Evolutionary conservation across 2,113 vertebrate genomes (phyloP).

Genomic region (Xerus inauris): DNA sequence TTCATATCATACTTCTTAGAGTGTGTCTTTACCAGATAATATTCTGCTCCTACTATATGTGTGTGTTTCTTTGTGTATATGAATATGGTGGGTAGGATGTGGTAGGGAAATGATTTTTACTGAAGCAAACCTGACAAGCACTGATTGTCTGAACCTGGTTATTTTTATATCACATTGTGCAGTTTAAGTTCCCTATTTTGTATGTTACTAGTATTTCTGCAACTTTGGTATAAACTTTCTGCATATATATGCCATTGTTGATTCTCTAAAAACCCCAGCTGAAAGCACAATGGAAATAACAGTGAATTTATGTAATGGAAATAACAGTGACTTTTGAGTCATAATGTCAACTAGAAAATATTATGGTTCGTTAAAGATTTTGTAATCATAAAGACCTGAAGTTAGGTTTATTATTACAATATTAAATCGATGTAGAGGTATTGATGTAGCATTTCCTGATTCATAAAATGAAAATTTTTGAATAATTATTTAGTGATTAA

Average conservation of each 20-base stretch:
- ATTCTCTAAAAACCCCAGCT: not conserved
- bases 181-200: not conserved
- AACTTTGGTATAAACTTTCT: not conserved
- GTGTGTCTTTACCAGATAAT: not conserved
- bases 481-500: too few relatives aligned
- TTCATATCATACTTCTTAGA: not conserved
- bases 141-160: not conserved
- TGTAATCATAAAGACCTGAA: too few relatives aligned
- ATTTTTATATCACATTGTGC: not conserved
- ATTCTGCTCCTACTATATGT: not conserved
- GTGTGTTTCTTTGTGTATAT: not conserved
- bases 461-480: too few relatives aligned
- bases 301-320: too few relatives aligned
- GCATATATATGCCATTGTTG: not conserved
- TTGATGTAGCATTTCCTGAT: too few relatives aligned
- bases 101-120: not conserved
- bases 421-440: too few relatives aligned
- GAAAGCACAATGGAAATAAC: too few relatives aligned
- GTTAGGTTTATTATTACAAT: too few relatives aligned
- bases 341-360: too few relatives aligned
- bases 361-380: too few relatives aligned
- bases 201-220: not conserved
- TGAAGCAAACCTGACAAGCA: not conserved
- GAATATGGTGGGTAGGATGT: not conserved
- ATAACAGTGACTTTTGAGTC: too few relatives aligned